phyloP scores from a whole-genome alignment of 2,888 invertebrate species.

The Leptinotarsa tumamoca region DNA sequence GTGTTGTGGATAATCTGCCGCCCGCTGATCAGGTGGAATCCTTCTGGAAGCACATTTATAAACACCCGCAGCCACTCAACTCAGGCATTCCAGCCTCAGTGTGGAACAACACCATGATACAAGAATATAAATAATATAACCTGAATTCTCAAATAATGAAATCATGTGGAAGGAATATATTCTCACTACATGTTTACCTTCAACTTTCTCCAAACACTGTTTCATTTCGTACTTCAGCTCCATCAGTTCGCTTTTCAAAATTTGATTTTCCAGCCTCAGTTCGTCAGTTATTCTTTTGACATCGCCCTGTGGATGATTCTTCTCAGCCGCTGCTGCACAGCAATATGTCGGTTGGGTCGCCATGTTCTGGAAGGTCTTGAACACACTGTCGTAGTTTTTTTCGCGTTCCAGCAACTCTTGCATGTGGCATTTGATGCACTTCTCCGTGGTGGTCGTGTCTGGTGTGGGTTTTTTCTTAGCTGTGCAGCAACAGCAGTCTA shows the following conservation, averaged over 20 bases:
- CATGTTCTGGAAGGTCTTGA: slow-evolving; percentile 36
- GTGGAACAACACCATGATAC: too few species aligned
- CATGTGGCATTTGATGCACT: slow-evolving; percentile 73
- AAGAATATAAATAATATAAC: too few species aligned
- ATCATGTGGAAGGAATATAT: too few species aligned
- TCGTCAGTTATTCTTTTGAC: slow-evolving; percentile 53
- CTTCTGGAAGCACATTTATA: too few species aligned
- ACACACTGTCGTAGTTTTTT: slow-evolving; percentile 72
- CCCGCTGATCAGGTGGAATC: too few species aligned
- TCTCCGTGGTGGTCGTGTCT: slow-evolving; percentile 66
- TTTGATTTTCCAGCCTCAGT: slow-evolving; percentile 57
- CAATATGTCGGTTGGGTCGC: slow-evolving; percentile 25
- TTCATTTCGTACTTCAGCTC: slow-evolving; percentile 61
- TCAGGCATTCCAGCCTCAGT: too few species aligned
- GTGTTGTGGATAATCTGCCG: too few species aligned
- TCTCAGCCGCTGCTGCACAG: slow-evolving; percentile 13
- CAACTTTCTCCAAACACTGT: slow-evolving; percentile 60
- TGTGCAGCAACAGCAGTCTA: slow-evolving; percentile 10
- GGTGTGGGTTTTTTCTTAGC: background rate
- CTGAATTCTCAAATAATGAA: too few species aligned
- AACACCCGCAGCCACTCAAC: too few species aligned
- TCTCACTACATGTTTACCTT: slow-evolving; percentile 44
- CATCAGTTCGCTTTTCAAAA: slow-evolving; percentile 59
- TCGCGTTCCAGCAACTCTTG: slow-evolving; percentile 75
- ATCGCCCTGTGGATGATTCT: slow-evolving; percentile 27